Base-by-base conservation (phyloP, 2,113 vertebrate species). In the Trogon surrucura region DNA sequence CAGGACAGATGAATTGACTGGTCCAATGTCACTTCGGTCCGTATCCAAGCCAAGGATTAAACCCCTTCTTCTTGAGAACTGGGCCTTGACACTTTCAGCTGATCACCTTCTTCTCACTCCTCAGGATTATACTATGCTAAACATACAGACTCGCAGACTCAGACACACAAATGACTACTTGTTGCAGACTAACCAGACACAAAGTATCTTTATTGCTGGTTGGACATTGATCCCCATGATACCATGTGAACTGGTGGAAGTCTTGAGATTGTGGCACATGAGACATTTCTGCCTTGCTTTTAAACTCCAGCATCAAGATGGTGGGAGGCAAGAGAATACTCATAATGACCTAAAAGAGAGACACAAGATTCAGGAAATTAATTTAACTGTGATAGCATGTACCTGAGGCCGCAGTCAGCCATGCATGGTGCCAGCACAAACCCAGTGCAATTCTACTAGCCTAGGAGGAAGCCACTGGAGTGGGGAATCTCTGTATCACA, bases 201-300 rank as follows among this genome's bases (percentile, higher is more conserved):
- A 84, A 56, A 25, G 70, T 78, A 62, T 97, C 97, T 96, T 92
- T 98, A 69, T 84, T 60, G 88, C 10, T 94, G 67, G 77, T 11
- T 62, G 89, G 79, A 32, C 62, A 79, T 85, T 97, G 98, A 56
- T 98, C 98, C 21, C 94, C 97, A 13, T 98, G 88, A 69, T 99
- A 97, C 94, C 98, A 98, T 0, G 97, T 97, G 85, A 99, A 99
- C 90, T 99, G 98, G 58, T 98, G 96, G 58, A 96, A 98, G 73
- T 99, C 99, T 72, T 99, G 98, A 65, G 97, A 96, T 86, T 99
- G 99, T 51, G 99, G 99, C 17, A 99, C 98, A 26, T 99, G 99
- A 9, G 99, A 99, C 99, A 99, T 99, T 97, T 99, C 99, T 36
- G 99, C 99, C 96, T 99, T 98, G 97, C 98, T 99, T 98, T 99